Evolutionary conservation across 2,797 vertebrate species (phyloP), one percentile per base, ranked within the genome.

Genomic region (Trachurus trachurus): DNA sequence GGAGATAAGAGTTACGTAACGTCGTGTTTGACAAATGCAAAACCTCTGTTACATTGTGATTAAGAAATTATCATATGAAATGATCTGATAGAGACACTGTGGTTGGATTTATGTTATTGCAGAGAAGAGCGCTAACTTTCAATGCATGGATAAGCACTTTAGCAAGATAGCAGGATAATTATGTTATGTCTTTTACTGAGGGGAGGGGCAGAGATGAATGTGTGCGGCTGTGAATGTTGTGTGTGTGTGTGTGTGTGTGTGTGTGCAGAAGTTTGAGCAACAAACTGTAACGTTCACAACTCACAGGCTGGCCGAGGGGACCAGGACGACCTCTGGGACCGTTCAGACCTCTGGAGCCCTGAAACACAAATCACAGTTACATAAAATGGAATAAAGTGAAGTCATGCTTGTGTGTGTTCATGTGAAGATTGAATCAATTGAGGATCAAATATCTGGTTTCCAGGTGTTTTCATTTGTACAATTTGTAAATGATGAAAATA

Each of bases 261-360:
- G 50, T 37, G 67, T 63, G 37, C 40, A 52, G 34, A 70, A 6
- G 22, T 45, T 26, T 31, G 44, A 21, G 9, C 60, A 34, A 40
- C 34, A 31, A 44, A 61, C 13, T 19, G 21, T 19, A 74, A 37
- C 64, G 47, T 34, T 90, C 53, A 65, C 66, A 97, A 97, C 97
- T 78, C 95, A 98, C 97, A 74, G 93, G 88, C 73, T 97, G 96
- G 76, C 97, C 97, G n/a, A 93, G 85, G 37, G 96, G 95, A 50
- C 97, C 97, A 21, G 97, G 85, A 15, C 96, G 93, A 84, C 97
- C 97, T 91, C 97, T 93, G 57, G 97, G 96, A 47, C 97, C 97
- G 69, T 96, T 92, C 52, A 97, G 90, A 80, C 97, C 97, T 90
- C 97, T 94, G 22, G 95, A 93, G 66, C 97, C 97, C 97, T 97